Conservation (phyloP, 2,797 vertebrate genomes). For the Lacerta agilis region DNA sequence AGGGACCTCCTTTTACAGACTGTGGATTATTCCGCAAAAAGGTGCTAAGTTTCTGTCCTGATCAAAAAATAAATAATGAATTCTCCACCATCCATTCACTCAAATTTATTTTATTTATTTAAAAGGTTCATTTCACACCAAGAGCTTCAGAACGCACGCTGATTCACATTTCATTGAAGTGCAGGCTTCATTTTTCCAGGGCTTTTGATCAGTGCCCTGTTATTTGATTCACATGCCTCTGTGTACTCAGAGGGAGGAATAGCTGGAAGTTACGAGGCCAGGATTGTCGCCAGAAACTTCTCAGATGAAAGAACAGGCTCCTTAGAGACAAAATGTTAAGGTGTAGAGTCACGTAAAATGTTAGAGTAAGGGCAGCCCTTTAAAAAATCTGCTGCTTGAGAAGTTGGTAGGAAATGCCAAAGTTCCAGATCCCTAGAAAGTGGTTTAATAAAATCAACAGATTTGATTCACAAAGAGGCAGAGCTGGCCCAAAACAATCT, state of each 20-base stretch:
- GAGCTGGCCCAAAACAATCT: neutral
- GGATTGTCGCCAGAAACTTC: conserved; percentile 25
- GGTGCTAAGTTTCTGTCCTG: neutral
- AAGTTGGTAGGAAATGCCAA: conserved; percentile 17
- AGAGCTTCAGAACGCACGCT: conserved; percentile 6
- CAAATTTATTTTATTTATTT: neutral
- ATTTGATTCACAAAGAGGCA: conserved; percentile 1
- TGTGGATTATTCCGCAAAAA: neutral
- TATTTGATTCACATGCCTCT: fast-evolving
- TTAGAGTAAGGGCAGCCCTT: neutral
- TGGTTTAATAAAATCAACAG: conserved; percentile 41
- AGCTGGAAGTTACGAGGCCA: neutral
- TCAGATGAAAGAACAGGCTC: conserved; percentile 29
- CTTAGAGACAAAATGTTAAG: conserved; percentile 20
- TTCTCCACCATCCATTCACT: neutral
- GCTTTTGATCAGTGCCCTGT: fast-evolving
- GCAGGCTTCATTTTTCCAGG: neutral
- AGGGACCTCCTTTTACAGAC: neutral
- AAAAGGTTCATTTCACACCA: neutral
- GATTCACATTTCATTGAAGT: neutral
- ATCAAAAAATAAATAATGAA: neutral
- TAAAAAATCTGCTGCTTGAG: conserved; percentile 7
- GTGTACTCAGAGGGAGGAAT: neutral
- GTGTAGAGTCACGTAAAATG: neutral
- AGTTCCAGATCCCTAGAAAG: neutral